Evolutionary conservation across 2,888 invertebrate genomes (phyloP), one percentile per base, ranked within the genome.

Genomic region (Allophyes oxyacanthae): DNA sequence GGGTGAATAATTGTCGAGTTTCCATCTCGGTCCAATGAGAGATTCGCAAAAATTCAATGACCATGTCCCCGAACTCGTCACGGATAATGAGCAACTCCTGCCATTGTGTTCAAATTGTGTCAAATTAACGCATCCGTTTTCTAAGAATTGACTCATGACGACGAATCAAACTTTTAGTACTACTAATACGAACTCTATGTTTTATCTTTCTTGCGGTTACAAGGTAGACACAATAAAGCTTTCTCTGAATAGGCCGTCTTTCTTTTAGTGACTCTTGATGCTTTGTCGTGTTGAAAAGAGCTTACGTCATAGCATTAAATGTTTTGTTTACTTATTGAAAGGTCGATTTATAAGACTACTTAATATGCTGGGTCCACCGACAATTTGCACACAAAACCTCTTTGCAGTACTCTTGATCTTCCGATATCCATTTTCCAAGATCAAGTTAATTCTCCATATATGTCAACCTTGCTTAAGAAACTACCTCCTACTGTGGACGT

Each of bases 401-500:
- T 38, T 36, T 43, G 55, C 43, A 51, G 33, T 60, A 60, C 15
- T 40, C 57, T 61, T 67, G 51, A 60, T 62, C 57, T 67, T 70
- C 44, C 30, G 56, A 54, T 67, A 61, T 50, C 55, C 45, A 58
- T 58, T 66, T 64, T 60, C 43, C 56, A 54, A 57, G 63, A 63
- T 64, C 60, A 63, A 62, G 64, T 64, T 63, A 50, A 66, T 63
- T 61, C 49, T 51, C 84, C 82, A 64, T 85, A 81, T 77, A 83
- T 57, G 84, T 71, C 69, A 66, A 70, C 69, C 72, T 81, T 72
- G 79, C 63, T 73, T 81, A 81, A 81, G 83, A 82, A 83, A 84
- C 86, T 73, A 74, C 79, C 79, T 78, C 74, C 78, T 77, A 63
- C 73, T 62, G 75, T 75, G 80, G 81, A 78, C 67, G 76, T 79